Evolutionary conservation across 1,140 invertebrate genomes (phyloP), one percentile per base, ranked within the genome.

Genomic region (Manduca sexta): DNA sequence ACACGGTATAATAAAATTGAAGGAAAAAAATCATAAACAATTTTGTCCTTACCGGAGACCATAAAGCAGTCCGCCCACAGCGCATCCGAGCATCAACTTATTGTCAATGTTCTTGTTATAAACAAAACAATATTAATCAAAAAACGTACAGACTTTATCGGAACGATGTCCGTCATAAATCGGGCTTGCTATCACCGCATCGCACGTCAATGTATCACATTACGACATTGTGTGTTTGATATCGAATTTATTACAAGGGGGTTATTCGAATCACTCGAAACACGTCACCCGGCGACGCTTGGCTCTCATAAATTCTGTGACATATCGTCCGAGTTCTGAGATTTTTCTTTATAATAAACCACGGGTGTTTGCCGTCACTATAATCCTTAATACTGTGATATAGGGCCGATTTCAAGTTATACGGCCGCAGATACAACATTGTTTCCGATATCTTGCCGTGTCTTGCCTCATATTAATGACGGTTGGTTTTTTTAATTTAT

Each of bases 401-500:
- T 67, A 70, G 61, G 47, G 55, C 45, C 41, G 15, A 48, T 31
- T 55, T 67, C 10, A 26, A 16, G 38, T 45, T 51, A 49, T 42
- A 5, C 14, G 12, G 7, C 3, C 1, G 41, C 33, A 52, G 44
- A 31, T 29, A 11, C 52, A 49, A 52, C 12, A 45, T 62, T 49
- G 54, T 56, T 51, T 45, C 40, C 45, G 42, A 64, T 71, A 66
- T 71, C 63, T 69, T 55, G 52, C 50, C 56, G 48, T 62, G 67
- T 66, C 66, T 69, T 64, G 72, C 49, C 52, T 76, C 64, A 69
- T 74, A 76, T 74, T 76, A 76, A 76, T 74, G 73, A 64, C 60
- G 73, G 64, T 65, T 58, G 42, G 26, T 62, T 64, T 66, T 75
- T 71, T 71, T 72, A 60, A 71, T 74, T 62, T 66, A 70, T 73